Base-by-base conservation (phyloP, 2,888 invertebrate species). In the Tenthredo livida region DNA sequence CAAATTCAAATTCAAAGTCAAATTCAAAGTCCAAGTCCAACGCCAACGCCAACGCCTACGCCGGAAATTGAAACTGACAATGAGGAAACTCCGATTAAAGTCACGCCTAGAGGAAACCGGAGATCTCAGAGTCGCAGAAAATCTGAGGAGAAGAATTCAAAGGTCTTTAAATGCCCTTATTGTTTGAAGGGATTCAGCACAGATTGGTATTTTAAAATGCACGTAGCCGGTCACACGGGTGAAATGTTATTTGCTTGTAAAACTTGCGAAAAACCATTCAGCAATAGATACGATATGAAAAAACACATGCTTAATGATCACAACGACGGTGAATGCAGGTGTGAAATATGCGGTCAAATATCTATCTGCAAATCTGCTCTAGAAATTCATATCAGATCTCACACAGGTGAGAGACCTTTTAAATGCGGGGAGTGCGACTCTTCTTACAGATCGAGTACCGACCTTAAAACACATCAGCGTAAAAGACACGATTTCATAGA, bases 121-220 rank as follows among this genome's bases (percentile, higher is more conserved):
- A 78, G 21, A 83, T 43, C 43, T 25, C 82, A 47, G 61, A 37
- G 58, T 33, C 85, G 85, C 7, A 82, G 47, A 15, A 78, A 77
- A 54, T 82, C 82, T 25, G 80, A 70, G 33, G 85, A 85, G 10
- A 86, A 86, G 67, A 80, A 58, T 2, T 61, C 84, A 1, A 87
- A 86, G 12, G 47, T 82, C 9, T 92, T 92, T 67, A 87, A 89
- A 21, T 93, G 93, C 84, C 87, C 88, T 0, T 90, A 90, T 40
- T 93, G 93, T 37, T 86, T 88, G 2, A 93, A 93, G 75, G 85
- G 88, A 78, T 91, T 93, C n/a, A 91, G 90, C 15, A 92, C 93
- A 0, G 89, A 91, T 58, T 93, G 92, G 90, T 93, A 93, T 80
- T 93, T 92, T 65, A 92, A 91, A 70, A 87, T 91, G 25, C 93